phyloP scores from a whole-genome alignment of 37 sponge, comb jelly and placozoan genomes.

The Hormiphora californensis region DNA sequence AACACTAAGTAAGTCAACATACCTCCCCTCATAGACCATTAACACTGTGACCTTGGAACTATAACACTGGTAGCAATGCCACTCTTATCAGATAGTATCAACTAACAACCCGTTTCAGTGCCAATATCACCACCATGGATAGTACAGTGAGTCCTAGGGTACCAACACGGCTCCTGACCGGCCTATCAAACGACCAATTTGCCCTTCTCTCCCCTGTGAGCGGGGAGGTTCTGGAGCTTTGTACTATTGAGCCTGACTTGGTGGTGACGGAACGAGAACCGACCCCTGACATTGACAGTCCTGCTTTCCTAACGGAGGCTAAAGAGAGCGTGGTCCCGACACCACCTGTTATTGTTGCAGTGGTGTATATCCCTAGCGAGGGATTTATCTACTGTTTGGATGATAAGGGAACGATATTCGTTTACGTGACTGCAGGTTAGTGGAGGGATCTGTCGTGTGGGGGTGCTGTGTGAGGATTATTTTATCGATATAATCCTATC shows the following conservation, averaged over 20 bases:
- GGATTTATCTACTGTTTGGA: slow-evolving; percentile 51
- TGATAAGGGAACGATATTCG: slow-evolving; percentile 11
- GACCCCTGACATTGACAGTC: background rate
- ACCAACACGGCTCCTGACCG: background rate
- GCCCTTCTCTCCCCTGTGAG: slow-evolving; percentile 4
- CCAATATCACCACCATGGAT: background rate
- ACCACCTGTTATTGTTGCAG: background rate
- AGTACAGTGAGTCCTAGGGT: slow-evolving; percentile 9
- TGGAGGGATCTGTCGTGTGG: background rate
- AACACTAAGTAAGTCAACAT: background rate
- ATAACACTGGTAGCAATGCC: too few relatives aligned
- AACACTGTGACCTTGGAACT: too few relatives aligned
- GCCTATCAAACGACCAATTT: background rate
- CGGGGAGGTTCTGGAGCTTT: slow-evolving; percentile 37
- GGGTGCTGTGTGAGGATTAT: background rate
- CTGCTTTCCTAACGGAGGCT: slow-evolving; percentile 35
- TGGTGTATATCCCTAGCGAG: slow-evolving; percentile 43
- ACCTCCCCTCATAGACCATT: too few relatives aligned
- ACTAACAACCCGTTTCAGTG: slow-evolving; percentile 12
- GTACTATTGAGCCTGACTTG: background rate
- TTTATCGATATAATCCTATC: background rate
- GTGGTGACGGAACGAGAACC: background rate
- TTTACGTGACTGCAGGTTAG: background rate
- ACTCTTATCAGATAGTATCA: too few relatives aligned
- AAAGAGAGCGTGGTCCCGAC: background rate